These are phyloP conservation scores for Lepidochitona cinerea DNA, from an alignment of 2,888 invertebrate species.

Conservation along the genomic window DNA sequence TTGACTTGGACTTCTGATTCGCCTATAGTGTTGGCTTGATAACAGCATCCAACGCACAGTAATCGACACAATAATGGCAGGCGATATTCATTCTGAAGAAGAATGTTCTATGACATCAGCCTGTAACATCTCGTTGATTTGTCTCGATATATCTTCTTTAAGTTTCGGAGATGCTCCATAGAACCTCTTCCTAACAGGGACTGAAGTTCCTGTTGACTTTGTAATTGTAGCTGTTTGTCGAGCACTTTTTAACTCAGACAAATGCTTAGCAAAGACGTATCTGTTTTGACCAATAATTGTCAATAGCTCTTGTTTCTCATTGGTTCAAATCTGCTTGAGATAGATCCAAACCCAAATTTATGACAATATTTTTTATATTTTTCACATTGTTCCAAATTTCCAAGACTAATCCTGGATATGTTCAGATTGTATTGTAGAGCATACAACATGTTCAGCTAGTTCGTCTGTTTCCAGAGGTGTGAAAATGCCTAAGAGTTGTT, in stretches of 20 bases:
- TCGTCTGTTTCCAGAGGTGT: too few relatives aligned
- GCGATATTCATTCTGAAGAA: conserved; percentile 27
- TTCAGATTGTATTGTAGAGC: too few relatives aligned
- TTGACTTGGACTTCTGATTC: conserved; percentile 23
- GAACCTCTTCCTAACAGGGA: background rate
- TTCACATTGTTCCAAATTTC: too few relatives aligned
- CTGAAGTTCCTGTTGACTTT: background rate
- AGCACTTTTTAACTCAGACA: background rate
- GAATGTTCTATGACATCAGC: conserved; percentile 24
- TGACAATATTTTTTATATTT: too few relatives aligned
- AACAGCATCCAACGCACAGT: conserved; percentile 25
- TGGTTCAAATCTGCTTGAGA: too few relatives aligned
- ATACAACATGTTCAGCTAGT: too few relatives aligned
- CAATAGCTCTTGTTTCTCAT: background rate
- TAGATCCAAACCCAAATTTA: too few relatives aligned
- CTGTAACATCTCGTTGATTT: background rate
- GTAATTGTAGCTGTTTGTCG: background rate
- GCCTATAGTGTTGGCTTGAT: conserved; percentile 30
- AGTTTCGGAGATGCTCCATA: background rate
- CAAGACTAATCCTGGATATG: too few relatives aligned
- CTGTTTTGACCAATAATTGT: background rate
- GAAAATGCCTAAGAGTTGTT: too few relatives aligned
- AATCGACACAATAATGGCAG: conserved; percentile 32
- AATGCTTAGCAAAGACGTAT: background rate
- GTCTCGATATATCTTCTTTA: background rate